Conservation (phyloP, 2,888 invertebrate genomes). For the Leptura quadrifasciata region DNA sequence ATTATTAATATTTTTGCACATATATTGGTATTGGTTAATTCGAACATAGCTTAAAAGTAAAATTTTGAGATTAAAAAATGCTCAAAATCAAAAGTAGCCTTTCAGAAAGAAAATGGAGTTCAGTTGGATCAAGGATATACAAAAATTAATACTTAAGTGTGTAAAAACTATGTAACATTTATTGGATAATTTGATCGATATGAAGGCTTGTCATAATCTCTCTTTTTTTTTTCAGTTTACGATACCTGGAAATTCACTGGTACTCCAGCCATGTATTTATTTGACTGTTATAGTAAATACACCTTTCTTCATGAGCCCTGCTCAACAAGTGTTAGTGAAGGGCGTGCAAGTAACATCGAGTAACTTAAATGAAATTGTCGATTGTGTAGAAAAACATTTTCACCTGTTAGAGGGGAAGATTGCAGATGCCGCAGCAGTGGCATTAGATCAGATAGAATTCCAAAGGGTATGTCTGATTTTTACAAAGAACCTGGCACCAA, state of each 20-base stretch:
- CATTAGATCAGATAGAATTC: constrained; percentile 76
- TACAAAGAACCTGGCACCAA: too few species aligned
- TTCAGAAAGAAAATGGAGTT: too few species aligned
- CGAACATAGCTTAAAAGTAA: too few species aligned
- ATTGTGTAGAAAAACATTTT: constrained; percentile 77
- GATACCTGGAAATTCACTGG: constrained; percentile 79
- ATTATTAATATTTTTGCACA: too few species aligned
- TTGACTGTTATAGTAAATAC: constrained; percentile 86
- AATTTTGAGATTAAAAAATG: too few species aligned
- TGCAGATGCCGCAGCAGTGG: constrained; percentile 76
- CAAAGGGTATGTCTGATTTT: constrained; percentile 67
- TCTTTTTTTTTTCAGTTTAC: constrained; percentile 76
- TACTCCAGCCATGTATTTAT: constrained; percentile 82
- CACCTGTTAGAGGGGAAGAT: constrained; percentile 78
- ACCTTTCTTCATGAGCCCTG: constrained; percentile 82
- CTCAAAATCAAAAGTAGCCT: too few species aligned
- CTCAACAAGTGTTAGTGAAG: constrained; percentile 84
- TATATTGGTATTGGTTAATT: too few species aligned
- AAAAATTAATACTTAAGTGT: too few species aligned
- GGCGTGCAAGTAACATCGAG: constrained; percentile 79
- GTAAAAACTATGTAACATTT: too few species aligned
- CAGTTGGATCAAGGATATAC: too few species aligned
- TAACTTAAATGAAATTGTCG: constrained; percentile 78
- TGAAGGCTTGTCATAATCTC: not conserved
- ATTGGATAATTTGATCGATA: too few species aligned